Base-by-base conservation (phyloP, 2,797 vertebrate species). In the Florisuga fusca region DNA sequence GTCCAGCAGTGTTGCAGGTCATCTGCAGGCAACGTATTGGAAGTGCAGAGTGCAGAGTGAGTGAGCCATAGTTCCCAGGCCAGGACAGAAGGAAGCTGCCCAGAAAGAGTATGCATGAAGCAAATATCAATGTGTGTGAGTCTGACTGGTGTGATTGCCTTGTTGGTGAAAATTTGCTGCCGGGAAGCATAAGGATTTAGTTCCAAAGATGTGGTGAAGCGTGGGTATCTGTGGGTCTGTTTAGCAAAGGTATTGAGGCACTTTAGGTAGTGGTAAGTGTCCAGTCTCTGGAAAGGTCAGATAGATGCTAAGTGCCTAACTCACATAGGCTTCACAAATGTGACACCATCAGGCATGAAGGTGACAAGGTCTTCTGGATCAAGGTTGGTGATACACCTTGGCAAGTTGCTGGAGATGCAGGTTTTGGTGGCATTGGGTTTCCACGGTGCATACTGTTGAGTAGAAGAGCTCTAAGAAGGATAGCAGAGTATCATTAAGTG, bases 21-120 rank as follows among this genome's bases (percentile, higher is more conserved):
- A 21, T 45, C 62, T 41, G 68, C 26, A 1, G 0, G 0, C 17
- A 33, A 67, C 1, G 31, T 33, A 6, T 46, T 2, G 5, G 45
- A 22, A 51, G 36, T 3, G 11, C 46, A 41, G 38, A 36, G 79
- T n/a, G n/a, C n/a, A n/a, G n/a, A 51, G 22, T 1, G 16, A 69
- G 45, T 1, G 0, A 50, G 57, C 11, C 10, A 1, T 17, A n/a
- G 63, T 66, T 68, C 2, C 64, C 16, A n/a, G 89, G 51, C 63
- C 54, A 15, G 45, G 55, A 16, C 7, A 59, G 69, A 34, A 72
- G 62, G 54, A 73, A 54, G 55, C 55, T 83, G 50, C 41, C 53
- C 4, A 1, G 43, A 46, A 69, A 79, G 33, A 85, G 54, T 7
- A 6, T 71, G 10, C 7, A 1, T 53, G 74, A 57, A 53, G 36